phyloP scores from a whole-genome alignment of 2,113 vertebrate genomes.

The Corynorhinus townsendii region DNA sequence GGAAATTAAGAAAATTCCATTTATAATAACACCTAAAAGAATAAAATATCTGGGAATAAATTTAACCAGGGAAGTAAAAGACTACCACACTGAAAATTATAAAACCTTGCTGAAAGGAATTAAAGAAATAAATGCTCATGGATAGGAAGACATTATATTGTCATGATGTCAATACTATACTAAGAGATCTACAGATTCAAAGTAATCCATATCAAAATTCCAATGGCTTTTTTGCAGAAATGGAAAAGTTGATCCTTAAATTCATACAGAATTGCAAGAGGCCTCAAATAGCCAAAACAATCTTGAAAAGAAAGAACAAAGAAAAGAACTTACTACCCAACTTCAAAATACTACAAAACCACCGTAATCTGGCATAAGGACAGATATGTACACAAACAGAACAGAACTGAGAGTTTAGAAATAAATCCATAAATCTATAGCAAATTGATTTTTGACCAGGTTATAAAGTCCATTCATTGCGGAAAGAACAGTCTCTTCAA shows the following conservation, averaged over 20 bases:
- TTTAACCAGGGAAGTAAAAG: constrained; percentile 3
- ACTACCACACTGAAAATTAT: not conserved
- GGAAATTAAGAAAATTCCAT: constrained; percentile 22
- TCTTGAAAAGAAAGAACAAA: constrained; percentile 22
- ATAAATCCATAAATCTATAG: not conserved
- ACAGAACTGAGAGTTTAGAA: not conserved
- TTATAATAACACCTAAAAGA: not conserved
- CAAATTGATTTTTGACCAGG: not conserved
- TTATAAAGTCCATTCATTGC: not conserved
- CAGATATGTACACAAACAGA: not conserved
- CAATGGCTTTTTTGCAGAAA: not conserved
- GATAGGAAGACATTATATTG: not conserved
- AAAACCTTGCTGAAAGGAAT: not conserved
- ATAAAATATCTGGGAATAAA: not conserved
- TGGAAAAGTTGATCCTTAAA: not conserved
- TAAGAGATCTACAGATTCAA: not conserved
- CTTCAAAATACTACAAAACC: constrained; percentile 23
- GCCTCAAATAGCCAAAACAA: not conserved
- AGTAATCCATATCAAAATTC: not conserved
- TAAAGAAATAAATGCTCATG: not conserved
- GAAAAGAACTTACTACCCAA: not conserved
- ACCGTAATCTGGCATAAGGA: not conserved
- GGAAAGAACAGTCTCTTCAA: not conserved
- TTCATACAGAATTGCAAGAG: not conserved
- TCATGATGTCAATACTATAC: not conserved